Evolutionary conservation across 2,797 vertebrate genomes (phyloP), one percentile per base, ranked within the genome.

Genomic region (Hapalemur alaotrensis): DNA sequence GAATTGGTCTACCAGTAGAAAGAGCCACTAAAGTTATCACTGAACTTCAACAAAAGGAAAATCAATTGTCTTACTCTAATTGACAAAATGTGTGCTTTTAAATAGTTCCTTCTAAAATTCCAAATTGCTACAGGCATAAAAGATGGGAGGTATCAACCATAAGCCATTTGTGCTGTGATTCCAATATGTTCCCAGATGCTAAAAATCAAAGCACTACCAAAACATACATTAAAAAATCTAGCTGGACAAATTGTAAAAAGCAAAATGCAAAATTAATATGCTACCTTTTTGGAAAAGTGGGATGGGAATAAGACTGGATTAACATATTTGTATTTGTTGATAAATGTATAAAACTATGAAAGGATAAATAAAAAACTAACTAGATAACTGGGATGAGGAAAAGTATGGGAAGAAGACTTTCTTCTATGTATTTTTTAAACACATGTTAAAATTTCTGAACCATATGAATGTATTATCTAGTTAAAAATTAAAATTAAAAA

Each of bases 151-250:
- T 85, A 9, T 76, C 48, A 65, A 54, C 59, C 92, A 72, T 30
- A 88, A 90, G 22, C 7, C 30, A 43, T 79, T 91, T 94, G 59
- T 67, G 43, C n/a, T 83, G 35, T 63, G 57, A 93, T 63, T 93
- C 59, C 38, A 92, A 1, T 87, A 84, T 54, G 12, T 3, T 48
- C 28, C 20, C 41, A 65, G 46, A 91, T 83, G 35, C 78, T 86
- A 92, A 95, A 95, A 95, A 89, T 78, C 10, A 85, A 20, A 94
- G 22, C 28, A 73, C 28, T 96, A 84, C 76, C 30, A 95, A 96
- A 96, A 90, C 59, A 54, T 35, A 41, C 4, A 57, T 38, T 32
- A 48, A 79, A 57, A 97, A 82, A 92, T 61, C n/a, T 22, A 59
- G 15, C 23, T 61, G 35, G 35, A 89, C 43, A 92, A 78, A 78